phyloP scores from a whole-genome alignment of 2,113 vertebrate species.

The Pogona vitticeps region DNA sequence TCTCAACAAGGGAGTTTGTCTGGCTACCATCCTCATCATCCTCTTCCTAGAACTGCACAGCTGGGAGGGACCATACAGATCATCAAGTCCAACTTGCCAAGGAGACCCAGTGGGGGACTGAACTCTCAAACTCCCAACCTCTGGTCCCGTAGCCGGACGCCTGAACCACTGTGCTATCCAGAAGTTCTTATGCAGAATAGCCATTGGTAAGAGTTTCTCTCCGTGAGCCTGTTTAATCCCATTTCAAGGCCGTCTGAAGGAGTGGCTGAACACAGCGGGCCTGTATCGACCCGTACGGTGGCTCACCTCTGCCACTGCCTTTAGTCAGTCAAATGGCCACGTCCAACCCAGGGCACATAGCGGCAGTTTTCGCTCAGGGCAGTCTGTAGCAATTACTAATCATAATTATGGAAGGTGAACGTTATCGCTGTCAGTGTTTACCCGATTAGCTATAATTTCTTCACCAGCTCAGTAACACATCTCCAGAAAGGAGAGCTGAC shows the following conservation, averaged over 20 bases:
- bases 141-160: too few species aligned
- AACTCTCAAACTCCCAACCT: too few species aligned
- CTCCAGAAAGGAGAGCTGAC: not conserved
- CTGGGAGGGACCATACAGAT: too few species aligned
- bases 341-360: not conserved
- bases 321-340: not conserved
- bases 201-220: not conserved
- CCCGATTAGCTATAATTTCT: constrained; percentile 4
- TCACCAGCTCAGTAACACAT: not conserved
- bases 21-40: too few species aligned
- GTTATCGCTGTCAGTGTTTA: constrained; percentile 20
- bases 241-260: not conserved
- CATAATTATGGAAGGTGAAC: constrained; percentile 34
- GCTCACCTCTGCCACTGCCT: not conserved
- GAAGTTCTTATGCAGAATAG: not conserved
- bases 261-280: not conserved
- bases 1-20: too few species aligned
- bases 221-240: not conserved
- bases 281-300: too few species aligned
- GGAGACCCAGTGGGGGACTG: too few species aligned
- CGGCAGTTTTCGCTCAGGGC: constrained; percentile 32
- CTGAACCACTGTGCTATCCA: too few species aligned
- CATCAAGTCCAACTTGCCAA: too few species aligned
- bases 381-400: constrained; percentile 18
- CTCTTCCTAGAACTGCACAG: too few species aligned